These are phyloP conservation scores for Drosophila simulans DNA, from an alignment of 1,140 invertebrate genomes.

Conservation along the genomic window DNA sequence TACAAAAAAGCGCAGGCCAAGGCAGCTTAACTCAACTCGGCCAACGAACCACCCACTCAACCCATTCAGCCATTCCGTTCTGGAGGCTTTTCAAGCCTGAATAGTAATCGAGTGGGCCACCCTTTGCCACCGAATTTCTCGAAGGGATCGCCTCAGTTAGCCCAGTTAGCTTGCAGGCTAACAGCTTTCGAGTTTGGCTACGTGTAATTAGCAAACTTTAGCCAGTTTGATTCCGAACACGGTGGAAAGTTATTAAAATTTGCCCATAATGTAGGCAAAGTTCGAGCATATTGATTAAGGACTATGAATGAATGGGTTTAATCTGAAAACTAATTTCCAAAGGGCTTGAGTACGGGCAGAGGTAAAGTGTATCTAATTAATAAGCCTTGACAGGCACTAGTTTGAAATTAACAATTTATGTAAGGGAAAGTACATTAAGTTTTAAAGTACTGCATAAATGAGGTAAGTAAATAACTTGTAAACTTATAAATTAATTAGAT, in stretches of 20 bases:
- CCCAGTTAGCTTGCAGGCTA: constrained; percentile 15
- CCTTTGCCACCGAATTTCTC: neutral
- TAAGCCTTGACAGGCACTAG: constrained; percentile 1
- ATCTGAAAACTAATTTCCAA: constrained; percentile 13
- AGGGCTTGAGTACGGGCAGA: neutral
- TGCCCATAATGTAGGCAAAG: constrained; percentile 33
- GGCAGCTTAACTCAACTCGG: constrained; percentile 11
- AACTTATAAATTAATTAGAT: too few species aligned
- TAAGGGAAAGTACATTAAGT: neutral
- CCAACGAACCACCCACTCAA: neutral
- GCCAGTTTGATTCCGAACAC: constrained; percentile 23
- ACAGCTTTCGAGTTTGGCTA: constrained; percentile 7
- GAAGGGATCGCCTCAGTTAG: constrained; percentile 25
- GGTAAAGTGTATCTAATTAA: constrained; percentile 5
- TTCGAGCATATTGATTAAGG: constrained; percentile 43
- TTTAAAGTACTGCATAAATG: neutral
- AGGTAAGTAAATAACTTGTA: too few species aligned
- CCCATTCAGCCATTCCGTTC: neutral
- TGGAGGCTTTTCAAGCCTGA: constrained; percentile 23
- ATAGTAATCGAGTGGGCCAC: constrained; percentile 33
- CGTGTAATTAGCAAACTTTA: constrained; percentile 66
- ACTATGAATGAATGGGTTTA: constrained; percentile 31
- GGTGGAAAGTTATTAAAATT: constrained; percentile 50
- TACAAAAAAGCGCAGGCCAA: constrained; percentile 41
- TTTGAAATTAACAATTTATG: neutral